These are phyloP conservation scores for Enteromius viviparus DNA, from an alignment of 2,797 vertebrate species.

Conservation along the genomic window DNA sequence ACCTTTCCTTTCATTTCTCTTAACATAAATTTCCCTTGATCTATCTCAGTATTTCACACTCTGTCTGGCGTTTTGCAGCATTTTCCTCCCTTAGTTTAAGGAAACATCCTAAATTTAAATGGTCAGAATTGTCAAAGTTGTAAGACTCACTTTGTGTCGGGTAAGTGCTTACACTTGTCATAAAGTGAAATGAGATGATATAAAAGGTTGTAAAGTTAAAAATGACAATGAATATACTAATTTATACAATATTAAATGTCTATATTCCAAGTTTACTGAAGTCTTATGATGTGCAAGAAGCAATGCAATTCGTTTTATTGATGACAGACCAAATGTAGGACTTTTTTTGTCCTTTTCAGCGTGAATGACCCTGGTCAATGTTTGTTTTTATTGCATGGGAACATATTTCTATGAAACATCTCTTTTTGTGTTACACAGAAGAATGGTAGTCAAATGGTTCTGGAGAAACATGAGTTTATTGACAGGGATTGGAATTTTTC, in stretches of 20 bases:
- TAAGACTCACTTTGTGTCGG: neutral
- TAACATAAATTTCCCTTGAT: neutral
- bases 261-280: neutral
- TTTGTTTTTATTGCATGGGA: neutral
- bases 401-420: neutral
- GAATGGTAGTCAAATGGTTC: neutral
- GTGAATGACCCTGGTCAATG: neutral
- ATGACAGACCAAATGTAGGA: neutral
- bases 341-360: conserved; percentile 1
- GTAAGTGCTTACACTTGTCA: conserved; percentile 3
- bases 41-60: conserved; percentile 9
- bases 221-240: no score
- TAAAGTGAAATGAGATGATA: neutral
- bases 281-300: neutral
- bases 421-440: neutral
- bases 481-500: neutral
- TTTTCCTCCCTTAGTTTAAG: conserved; percentile 12
- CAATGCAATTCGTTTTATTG: neutral
- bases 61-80: conserved; percentile 8
- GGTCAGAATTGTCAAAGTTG: neutral
- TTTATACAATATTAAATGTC: no score
- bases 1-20: conserved; percentile 46
- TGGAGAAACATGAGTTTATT: neutral
- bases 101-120: neutral
- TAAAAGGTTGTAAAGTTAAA: neutral